phyloP scores from a whole-genome alignment of 2,888 invertebrate species.

The Conomelus anceps region DNA sequence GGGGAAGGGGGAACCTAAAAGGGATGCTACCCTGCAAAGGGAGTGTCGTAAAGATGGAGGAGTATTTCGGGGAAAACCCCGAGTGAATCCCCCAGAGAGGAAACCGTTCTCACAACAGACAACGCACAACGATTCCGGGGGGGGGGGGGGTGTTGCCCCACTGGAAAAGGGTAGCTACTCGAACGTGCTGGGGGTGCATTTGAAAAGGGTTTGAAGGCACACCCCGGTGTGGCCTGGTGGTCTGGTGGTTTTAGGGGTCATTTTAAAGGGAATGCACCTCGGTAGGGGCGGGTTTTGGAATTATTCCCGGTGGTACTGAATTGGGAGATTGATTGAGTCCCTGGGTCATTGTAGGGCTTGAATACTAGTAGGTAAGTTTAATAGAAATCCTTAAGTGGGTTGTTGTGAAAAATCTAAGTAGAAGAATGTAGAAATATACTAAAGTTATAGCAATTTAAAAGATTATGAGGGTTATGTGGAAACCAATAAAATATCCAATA shows the following conservation, averaged over 20 bases:
- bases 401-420: too few relatives aligned
- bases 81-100: not conserved
- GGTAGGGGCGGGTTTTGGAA: not conserved
- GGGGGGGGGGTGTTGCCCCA: not conserved
- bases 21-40: not conserved
- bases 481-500: too few relatives aligned
- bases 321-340: not conserved
- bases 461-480: too few relatives aligned
- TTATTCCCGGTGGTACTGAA: not conserved
- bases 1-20: too few relatives aligned
- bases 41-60: not conserved
- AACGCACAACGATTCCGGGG: not conserved
- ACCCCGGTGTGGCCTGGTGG: not conserved
- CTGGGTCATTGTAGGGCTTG: not conserved
- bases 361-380: not conserved
- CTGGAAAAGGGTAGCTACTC: too few relatives aligned
- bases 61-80: not conserved
- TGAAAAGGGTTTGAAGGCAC: not conserved
- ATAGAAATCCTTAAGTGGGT: too few relatives aligned
- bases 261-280: not conserved
- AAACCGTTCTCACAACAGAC: not conserved
- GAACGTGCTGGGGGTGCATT: not conserved
- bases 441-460: too few relatives aligned
- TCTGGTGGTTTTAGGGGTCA: not conserved
- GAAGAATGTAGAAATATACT: too few relatives aligned